Base-by-base conservation (phyloP, 2,888 invertebrate genomes). In the Patella ulyssiponensis region DNA sequence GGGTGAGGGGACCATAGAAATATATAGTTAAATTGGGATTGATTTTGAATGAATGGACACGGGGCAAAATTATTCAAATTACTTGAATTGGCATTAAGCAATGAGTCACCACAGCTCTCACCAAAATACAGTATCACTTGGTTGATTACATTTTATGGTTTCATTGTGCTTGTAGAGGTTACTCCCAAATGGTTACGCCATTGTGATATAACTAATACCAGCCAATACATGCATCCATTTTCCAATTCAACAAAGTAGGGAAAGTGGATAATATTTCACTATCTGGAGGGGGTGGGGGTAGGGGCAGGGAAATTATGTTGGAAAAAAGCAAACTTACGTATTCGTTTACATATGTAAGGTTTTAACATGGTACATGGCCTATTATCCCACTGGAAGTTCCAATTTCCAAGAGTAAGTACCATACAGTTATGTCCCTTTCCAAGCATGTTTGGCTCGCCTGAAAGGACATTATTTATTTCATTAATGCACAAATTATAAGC, bases 341-440 rank as follows among this genome's bases (percentile, higher is more conserved):
- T 54, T 71, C 87, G 87, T 79, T 87, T 85, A 80, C 88, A 88
- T 76, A 88, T 87, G 71, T 83, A 88, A 17, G 83, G 79, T n/a
- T 86, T 83, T 74, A 82, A 81, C 17, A 79, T 81, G 54, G 77
- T 79, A 80, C 88, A 88, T 23, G 81, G 58, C 64, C 82, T 81
- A 69, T 88, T 86, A 75, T 87, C 86, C 88, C 88, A 88, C 75
- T 85, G 80, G 75, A 82, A 87, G 44, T 79, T 80, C 86, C 85
- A 86, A 51, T 52, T 20, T 0, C 83, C 78, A 1, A 85, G 20
- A 1, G 64, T 84, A 54, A 87, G 82, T 74, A 85, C 85, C 12
- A 79, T 82, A 81, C 87, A 87, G 74, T 87, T 82, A 71, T 84
- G 81, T 78, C 82, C 76, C 70, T 78, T 33, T 23, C 71, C 64